Conservation (phyloP, 2,113 vertebrate species). For the Apeltes quadracus region DNA sequence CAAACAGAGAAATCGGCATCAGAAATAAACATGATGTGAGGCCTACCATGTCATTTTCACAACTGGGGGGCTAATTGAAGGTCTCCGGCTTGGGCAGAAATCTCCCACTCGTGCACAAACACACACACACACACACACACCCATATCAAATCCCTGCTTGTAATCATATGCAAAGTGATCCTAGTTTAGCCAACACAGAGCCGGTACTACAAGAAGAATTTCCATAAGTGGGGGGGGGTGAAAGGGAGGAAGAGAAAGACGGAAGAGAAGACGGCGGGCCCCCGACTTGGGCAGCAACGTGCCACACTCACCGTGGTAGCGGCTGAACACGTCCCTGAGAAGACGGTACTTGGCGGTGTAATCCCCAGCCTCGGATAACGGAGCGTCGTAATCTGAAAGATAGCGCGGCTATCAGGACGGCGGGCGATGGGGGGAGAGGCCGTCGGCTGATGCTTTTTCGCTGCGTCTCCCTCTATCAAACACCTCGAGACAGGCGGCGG, state of each 20-base stretch:
- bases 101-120: constrained; percentile 26
- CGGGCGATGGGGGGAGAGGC: constrained; percentile 45
- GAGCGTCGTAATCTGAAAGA: constrained; percentile 90
- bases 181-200: constrained; percentile 51
- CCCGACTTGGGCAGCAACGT: constrained; percentile 13
- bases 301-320: constrained; percentile 80
- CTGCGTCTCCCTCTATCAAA: constrained; percentile 56
- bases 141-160: constrained; percentile 32
- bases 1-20: constrained; percentile 30
- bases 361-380: constrained; percentile 91
- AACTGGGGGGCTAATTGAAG: constrained; percentile 24
- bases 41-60: constrained; percentile 33
- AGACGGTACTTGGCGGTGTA: constrained; percentile 90
- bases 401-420: constrained; percentile 73
- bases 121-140: constrained; percentile 20
- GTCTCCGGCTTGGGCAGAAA: constrained; percentile 18
- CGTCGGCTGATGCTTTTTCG: constrained; percentile 59
- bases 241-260: constrained; percentile 40
- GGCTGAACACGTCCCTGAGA: constrained; percentile 84
- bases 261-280: constrained; percentile 31
- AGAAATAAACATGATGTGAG: constrained; percentile 32
- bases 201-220: constrained; percentile 62
- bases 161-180: constrained; percentile 61
- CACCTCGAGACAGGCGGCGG: constrained; percentile 61
- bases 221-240: constrained; percentile 43